Evolutionary conservation across 1,140 invertebrate genomes (phyloP).

Genomic region (Lordiphosa stackelbergi): DNA sequence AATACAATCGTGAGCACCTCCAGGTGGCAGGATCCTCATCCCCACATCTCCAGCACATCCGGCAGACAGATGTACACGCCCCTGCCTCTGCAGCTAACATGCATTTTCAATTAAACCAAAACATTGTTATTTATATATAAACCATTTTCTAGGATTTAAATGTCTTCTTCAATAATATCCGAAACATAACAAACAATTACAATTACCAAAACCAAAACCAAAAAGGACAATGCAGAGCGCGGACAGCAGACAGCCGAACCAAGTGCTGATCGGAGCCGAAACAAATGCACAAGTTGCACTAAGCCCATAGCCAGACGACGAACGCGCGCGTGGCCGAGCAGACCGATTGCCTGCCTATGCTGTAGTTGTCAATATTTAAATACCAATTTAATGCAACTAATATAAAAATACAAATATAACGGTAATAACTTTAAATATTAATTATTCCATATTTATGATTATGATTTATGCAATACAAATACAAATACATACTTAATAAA

Average conservation of each 20-base stretch:
- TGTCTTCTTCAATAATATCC: slow-evolving; percentile 42
- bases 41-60: slow-evolving; percentile 6
- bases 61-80: no score
- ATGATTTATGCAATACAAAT: slow-evolving; percentile 47
- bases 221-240: no score
- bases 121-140: slow-evolving; percentile 14
- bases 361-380: slow-evolving; percentile 42
- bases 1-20: no score
- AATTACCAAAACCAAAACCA: slow-evolving; percentile 9
- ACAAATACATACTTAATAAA: slow-evolving; percentile 55
- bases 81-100: not conserved
- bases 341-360: slow-evolving; percentile 26
- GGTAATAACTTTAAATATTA: slow-evolving; percentile 37
- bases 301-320: slow-evolving; percentile 1
- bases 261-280: no score
- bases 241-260: no score
- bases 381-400: slow-evolving; percentile 28
- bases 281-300: not conserved
- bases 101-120: slow-evolving; percentile 35
- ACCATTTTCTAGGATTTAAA: slow-evolving; percentile 34
- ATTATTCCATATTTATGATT: slow-evolving; percentile 59
- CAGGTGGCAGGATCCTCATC: slow-evolving; percentile 4
- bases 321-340: slow-evolving; percentile 2
- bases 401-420: slow-evolving; percentile 28
- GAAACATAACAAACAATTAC: slow-evolving; percentile 21